Evolutionary conservation across 2,113 vertebrate genomes (phyloP).

Genomic region (Syrmaticus mikado): DNA sequence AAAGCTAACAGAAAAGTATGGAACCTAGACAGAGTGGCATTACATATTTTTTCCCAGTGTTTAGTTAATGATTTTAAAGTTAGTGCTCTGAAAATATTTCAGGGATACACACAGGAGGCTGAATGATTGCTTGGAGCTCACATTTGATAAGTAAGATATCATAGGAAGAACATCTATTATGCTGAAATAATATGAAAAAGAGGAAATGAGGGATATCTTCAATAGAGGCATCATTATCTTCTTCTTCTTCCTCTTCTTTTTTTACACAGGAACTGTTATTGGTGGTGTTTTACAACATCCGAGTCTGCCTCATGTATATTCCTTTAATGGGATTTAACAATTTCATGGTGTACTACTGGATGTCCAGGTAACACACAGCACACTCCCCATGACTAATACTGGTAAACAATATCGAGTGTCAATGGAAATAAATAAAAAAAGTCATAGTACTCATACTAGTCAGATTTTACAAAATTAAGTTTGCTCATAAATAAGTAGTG

Average conservation of each 20-base stretch:
- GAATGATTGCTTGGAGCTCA: not conserved
- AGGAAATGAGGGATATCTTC: not conserved
- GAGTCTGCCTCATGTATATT: constrained; percentile 60
- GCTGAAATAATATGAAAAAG: not conserved
- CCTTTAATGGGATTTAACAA: constrained; percentile 70
- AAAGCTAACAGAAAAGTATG: not conserved
- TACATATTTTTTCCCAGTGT: not conserved
- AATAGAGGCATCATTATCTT: not conserved
- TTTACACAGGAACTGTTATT: constrained; percentile 6
- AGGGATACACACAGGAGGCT: not conserved
- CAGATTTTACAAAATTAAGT: not conserved
- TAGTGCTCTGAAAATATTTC: not conserved
- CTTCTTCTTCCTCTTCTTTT: not conserved
- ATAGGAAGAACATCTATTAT: not conserved
- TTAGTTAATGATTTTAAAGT: not conserved
- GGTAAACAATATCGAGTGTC: not conserved
- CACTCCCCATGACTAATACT: not conserved
- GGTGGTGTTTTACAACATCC: constrained; percentile 12
- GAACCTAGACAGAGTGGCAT: too few relatives aligned
- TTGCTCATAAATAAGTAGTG: not conserved
- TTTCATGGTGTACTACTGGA: constrained; percentile 66
- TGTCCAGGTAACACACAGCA: constrained; percentile 51
- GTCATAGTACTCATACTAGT: not conserved
- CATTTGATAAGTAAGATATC: not conserved
- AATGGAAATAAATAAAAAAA: not conserved